Evolutionary conservation across 2,888 invertebrate species (phyloP), one percentile per base, ranked within the genome.

Genomic region (Pasiphila rectangulata): DNA sequence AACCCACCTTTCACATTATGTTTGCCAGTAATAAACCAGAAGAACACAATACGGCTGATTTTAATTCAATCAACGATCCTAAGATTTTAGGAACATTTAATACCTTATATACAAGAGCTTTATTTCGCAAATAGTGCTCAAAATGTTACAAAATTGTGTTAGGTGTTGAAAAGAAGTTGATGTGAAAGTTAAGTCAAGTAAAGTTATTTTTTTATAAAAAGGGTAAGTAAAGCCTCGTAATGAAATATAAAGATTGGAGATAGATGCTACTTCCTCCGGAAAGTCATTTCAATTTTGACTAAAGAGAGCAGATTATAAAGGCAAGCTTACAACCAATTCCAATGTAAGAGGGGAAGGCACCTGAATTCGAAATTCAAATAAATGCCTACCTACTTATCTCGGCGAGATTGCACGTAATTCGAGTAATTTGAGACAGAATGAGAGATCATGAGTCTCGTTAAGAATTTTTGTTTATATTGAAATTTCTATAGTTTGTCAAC

Each of bases 371-470:
- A 46, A 49, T 49, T 55, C 40, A 42, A 57, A 53, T 53, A 49
- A 51, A 12, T 44, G 36, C 27, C 10, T 42, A 27, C 17, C 17
- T 27, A 16, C 16, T 15, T 16, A 25, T 16, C 51, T 44, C 34
- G 27, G 46, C 53, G 47, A 49, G 42, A 49, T 57, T 55, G 53
- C 43, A 36, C 51, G 53, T 42, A 55, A 51, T 51, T 41, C 24
- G 24, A 47, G 47, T 41, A 51, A 48, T 54, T 49, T 43, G 34
- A 47, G 27, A 50, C 49, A 51, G 46, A 52, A 52, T 55, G 54
- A 51, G 47, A 52, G 55, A 57, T 60, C 49, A 55, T 50, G 53
- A 47, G 37, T 20, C 40, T 50, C 51, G 46, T 49, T 57, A 39
- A 19, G 37, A 35, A 53, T 49, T 53, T 41, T 54, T 57, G 47